Conservation (phyloP, 2,113 vertebrate species). For the Gymnocephalus cernua region DNA sequence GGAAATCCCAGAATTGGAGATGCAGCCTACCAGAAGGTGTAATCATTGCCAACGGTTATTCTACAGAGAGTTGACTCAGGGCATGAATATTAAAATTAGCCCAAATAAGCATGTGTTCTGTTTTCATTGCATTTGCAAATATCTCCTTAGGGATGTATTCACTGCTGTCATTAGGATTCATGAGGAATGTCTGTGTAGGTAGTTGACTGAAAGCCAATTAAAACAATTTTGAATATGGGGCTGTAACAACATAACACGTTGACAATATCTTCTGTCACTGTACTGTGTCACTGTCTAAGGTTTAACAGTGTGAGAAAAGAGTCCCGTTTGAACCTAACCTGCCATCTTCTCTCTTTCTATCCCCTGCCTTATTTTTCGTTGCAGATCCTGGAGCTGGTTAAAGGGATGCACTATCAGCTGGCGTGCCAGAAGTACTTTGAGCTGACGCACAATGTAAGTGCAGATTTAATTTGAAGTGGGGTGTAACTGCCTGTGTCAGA, state of each 20-base stretch:
- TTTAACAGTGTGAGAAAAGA: background rate
- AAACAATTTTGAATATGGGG: constrained; percentile 30
- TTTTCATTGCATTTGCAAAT: constrained; percentile 44
- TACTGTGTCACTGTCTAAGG: constrained; percentile 1
- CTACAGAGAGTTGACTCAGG: constrained; percentile 21
- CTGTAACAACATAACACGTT: constrained; percentile 9
- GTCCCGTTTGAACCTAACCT: background rate
- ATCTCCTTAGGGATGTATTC: constrained; percentile 34
- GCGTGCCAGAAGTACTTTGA: constrained; percentile 99
- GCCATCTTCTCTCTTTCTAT: background rate
- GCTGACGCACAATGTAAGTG: constrained; percentile 94
- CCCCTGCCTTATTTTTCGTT: constrained; percentile 12
- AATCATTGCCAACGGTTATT: constrained; percentile 11
- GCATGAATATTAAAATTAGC: constrained; percentile 49
- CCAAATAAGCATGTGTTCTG: constrained; percentile 39
- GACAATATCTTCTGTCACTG: background rate
- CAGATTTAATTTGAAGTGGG: constrained; percentile 57
- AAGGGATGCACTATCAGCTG: constrained; percentile 97
- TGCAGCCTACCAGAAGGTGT: background rate
- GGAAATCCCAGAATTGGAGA: constrained; percentile 2
- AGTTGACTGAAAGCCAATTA: constrained; percentile 25
- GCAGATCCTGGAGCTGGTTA: constrained; percentile 96
- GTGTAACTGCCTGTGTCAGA: constrained; percentile 60
- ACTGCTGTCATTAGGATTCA: constrained; percentile 45
- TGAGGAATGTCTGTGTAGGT: constrained; percentile 16